Percentiles rank a stretch among this genome's conserved stretches.
phyloP scores from a whole-genome alignment of 2,888 invertebrate genomes.

The Creontiades dilutus region DNA sequence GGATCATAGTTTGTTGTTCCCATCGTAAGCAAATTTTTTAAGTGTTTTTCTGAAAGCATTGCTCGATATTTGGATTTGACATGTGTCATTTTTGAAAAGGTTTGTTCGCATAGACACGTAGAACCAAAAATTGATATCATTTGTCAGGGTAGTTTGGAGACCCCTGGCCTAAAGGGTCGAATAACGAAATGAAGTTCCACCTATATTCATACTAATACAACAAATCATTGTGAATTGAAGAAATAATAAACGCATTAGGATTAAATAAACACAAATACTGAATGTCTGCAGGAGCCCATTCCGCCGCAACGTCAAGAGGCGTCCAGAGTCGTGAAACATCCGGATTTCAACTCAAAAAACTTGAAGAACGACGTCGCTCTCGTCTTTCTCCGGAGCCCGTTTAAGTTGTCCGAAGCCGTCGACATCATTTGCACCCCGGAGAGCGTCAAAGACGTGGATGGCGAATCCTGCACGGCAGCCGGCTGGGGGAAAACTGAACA shows the following conservation, averaged over 20 bases:
- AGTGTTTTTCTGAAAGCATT: too few species aligned
- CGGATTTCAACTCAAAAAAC: slow-evolving; percentile 85
- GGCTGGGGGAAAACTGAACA: slow-evolving; percentile 74
- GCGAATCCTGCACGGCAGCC: slow-evolving; percentile 66
- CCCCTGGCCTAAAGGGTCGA: too few species aligned
- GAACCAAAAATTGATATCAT: too few species aligned
- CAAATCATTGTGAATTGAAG: too few species aligned
- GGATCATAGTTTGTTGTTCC: too few species aligned
- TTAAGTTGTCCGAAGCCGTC: slow-evolving; percentile 75
- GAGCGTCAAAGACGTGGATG: slow-evolving; percentile 76
- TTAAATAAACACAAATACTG: slow-evolving; percentile 76
- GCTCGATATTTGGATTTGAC: too few species aligned
- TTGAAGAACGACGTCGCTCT: slow-evolving; percentile 91
- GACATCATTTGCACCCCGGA: slow-evolving; percentile 68
- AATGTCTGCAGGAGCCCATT: slow-evolving; percentile 82
- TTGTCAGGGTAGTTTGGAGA: too few species aligned
- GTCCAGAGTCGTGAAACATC: slow-evolving; percentile 82
- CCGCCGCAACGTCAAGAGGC: slow-evolving; percentile 84
- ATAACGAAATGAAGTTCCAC: too few species aligned
- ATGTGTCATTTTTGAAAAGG: too few species aligned
- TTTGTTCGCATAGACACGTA: too few species aligned
- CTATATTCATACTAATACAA: too few species aligned
- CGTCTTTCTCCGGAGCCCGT: slow-evolving; percentile 82
- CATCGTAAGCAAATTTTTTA: too few species aligned
- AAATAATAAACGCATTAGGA: slow-evolving; percentile 74